A percentile compares a stretch with the other conserved stretches of the same genome.
Conservation (phyloP, 2,888 invertebrate species). For the Drosophila eohydei region DNA sequence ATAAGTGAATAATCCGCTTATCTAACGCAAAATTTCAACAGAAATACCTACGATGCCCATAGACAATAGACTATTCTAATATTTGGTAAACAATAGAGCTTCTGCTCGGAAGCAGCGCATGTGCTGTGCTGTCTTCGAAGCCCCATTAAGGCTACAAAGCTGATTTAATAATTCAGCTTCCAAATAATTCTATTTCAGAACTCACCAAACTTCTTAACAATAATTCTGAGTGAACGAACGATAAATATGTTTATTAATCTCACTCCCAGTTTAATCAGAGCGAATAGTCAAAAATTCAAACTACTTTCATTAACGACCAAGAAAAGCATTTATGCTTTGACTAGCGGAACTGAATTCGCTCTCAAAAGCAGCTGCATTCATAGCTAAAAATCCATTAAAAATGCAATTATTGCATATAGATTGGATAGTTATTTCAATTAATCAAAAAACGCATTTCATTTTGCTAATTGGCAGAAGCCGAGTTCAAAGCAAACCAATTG, state of each 20-base stretch:
- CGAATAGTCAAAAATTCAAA: background rate
- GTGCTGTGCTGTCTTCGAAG: background rate
- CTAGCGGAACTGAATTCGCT: background rate
- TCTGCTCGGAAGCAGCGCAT: background rate
- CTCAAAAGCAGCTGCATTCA: background rate
- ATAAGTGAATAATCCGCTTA: background rate
- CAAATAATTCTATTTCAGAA: background rate
- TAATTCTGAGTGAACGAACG: background rate
- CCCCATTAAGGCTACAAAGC: background rate
- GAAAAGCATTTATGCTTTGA: background rate
- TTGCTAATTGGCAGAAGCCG: background rate
- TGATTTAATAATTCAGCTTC: background rate
- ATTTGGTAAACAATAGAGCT: background rate
- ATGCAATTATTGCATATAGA: conserved; percentile 4
- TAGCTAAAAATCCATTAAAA: conserved; percentile 4
- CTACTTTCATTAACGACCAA: background rate
- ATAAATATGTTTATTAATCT: background rate
- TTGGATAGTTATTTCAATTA: conserved; percentile 2
- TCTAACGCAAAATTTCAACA: background rate
- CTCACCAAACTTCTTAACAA: background rate
- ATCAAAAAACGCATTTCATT: background rate
- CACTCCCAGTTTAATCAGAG: too few relatives aligned
- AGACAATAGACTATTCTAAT: conserved; percentile 3
- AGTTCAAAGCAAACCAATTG: conserved; percentile 1
- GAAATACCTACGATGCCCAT: background rate